A percentile compares a stretch with the other conserved stretches of the same genome.
Evolutionary conservation across 2,113 vertebrate genomes (phyloP).

Genomic region (Actinemys pallida): DNA sequence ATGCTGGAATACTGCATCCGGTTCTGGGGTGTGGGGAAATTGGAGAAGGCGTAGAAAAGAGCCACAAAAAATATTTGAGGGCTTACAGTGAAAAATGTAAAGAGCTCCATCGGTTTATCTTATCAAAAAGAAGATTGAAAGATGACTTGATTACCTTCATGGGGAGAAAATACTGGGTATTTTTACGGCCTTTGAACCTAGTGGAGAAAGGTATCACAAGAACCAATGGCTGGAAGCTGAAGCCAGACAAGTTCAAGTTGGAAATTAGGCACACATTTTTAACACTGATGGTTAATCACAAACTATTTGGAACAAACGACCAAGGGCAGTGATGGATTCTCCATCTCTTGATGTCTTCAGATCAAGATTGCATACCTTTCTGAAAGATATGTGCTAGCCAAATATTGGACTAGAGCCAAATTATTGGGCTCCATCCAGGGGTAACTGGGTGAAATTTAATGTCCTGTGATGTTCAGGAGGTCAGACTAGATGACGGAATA

Average conservation of each 20-base stretch:
- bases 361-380: background rate
- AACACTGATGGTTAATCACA: background rate
- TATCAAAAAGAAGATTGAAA: background rate
- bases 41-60: background rate
- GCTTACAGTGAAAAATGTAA: background rate
- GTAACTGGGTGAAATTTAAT: constrained; percentile 8
- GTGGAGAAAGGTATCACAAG: background rate
- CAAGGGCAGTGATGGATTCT: background rate
- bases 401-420: background rate
- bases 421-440: constrained; percentile 2
- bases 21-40: background rate
- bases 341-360: background rate
- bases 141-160: background rate
- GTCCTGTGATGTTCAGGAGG: constrained; percentile 11
- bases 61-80: background rate
- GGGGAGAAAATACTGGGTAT: background rate
- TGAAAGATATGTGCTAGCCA: background rate
- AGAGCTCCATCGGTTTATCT: background rate
- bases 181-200: background rate
- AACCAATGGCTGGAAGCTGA: background rate
- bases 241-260: fast-evolving
- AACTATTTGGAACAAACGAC: background rate
- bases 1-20: background rate
- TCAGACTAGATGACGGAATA: constrained; percentile 11
- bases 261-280: background rate